These are phyloP conservation scores for Anthoscopus minutus DNA, from an alignment of 2,113 vertebrate genomes.

Conservation along the genomic window DNA sequence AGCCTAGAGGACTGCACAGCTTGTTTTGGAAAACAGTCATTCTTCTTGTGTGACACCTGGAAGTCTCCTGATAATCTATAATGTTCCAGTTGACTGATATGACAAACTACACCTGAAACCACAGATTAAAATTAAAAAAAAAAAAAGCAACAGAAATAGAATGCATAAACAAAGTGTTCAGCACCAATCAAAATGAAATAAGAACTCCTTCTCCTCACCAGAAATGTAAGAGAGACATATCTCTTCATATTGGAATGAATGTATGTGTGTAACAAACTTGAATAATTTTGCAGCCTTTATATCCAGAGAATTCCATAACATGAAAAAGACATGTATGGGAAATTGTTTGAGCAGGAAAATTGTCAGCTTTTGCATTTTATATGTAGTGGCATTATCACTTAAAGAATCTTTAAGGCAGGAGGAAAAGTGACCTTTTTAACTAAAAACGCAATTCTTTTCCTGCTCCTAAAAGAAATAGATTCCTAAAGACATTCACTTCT, in stretches of 20 bases:
- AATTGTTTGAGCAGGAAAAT: not conserved
- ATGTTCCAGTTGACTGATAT: not conserved
- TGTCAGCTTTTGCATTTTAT: not conserved
- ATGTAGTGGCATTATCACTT: not conserved
- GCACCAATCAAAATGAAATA: not conserved
- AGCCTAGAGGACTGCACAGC: conserved; percentile 33
- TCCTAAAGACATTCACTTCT: not conserved
- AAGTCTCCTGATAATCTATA: conserved; percentile 34
- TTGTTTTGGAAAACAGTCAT: conserved; percentile 55
- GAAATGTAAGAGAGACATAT: not conserved
- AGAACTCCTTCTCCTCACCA: not conserved
- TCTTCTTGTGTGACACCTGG: conserved; percentile 38
- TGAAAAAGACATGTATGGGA: not conserved
- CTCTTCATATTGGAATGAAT: not conserved
- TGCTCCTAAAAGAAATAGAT: not conserved
- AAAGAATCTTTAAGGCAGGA: not conserved
- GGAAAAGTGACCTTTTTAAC: not conserved
- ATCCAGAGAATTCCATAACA: not conserved
- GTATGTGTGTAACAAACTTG: not conserved
- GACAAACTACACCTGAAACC: conserved; percentile 43
- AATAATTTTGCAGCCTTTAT: not conserved
- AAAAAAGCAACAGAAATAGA: not conserved
- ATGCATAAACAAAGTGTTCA: not conserved
- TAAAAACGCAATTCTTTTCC: not conserved
- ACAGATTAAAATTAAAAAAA: not conserved